Evolutionary conservation across 2,113 vertebrate species (phyloP).

Genomic region (Panthera leo): DNA sequence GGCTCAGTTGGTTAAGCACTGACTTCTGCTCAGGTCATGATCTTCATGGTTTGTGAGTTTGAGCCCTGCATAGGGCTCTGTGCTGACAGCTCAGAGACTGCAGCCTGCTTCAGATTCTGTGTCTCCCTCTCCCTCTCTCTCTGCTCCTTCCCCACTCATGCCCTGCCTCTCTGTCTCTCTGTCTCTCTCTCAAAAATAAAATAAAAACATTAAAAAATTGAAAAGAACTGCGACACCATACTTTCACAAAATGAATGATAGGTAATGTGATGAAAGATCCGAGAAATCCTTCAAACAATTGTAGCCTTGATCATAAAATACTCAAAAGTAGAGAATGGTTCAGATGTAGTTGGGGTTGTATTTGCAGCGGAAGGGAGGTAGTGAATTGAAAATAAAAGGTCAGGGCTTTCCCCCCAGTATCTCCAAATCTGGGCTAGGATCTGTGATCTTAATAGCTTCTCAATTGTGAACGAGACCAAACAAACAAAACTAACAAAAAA

Average conservation of each 20-base stretch:
- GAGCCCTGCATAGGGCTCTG: no score
- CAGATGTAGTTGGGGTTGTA: neutral
- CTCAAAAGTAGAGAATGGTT: neutral
- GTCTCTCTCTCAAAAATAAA: no score
- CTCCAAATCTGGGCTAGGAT: neutral
- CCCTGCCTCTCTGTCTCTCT: no score
- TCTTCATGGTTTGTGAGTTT: no score
- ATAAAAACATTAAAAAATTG: no score
- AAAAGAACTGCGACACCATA: conserved; percentile 10
- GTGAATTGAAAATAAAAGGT: conserved; percentile 24
- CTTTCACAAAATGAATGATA: conserved; percentile 42
- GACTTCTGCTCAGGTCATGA: no score
- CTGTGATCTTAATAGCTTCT: conserved; percentile 11
- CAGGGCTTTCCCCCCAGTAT: neutral
- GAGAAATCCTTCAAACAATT: conserved; percentile 25
- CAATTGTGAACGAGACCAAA: neutral
- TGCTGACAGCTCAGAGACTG: no score
- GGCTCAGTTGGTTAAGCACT: no score
- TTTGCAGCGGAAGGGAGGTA: neutral
- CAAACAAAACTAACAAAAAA: neutral
- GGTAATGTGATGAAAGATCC: neutral
- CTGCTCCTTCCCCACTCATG: no score
- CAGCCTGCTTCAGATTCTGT: no score
- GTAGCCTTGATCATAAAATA: conserved; percentile 39
- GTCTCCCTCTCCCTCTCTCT: no score